A percentile compares a stretch with the other conserved stretches of the same genome.
phyloP scores from a whole-genome alignment of 2,888 invertebrate genomes.

The Pilophorus perplexus region DNA sequence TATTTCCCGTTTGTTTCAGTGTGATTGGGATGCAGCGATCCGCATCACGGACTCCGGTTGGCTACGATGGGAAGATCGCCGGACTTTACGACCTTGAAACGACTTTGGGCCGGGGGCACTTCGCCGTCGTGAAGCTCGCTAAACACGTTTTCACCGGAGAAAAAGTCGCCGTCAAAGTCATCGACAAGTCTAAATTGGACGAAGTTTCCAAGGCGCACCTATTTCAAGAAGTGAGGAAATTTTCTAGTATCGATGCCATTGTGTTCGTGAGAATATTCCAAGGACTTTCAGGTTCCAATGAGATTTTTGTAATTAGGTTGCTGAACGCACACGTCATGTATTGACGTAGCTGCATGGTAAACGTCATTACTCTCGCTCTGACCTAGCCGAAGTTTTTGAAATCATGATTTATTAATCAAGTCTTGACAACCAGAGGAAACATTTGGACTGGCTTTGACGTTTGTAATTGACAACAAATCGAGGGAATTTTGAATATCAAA shows the following conservation, averaged over 20 bases:
- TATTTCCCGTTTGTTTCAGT: slow-evolving; percentile 17
- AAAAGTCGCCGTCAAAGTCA: slow-evolving; percentile 96
- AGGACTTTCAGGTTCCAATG: too few species aligned
- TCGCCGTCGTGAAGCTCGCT: slow-evolving; percentile 96
- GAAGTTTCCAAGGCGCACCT: slow-evolving; percentile 93
- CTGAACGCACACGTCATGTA: too few species aligned
- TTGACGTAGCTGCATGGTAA: too few species aligned
- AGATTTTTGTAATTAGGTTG: too few species aligned
- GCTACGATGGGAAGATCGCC: slow-evolving; percentile 83
- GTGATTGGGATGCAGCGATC: slow-evolving; percentile 37
- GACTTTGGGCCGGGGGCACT: slow-evolving; percentile 96
- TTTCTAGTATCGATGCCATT: neutral
- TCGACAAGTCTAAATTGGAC: slow-evolving; percentile 97
- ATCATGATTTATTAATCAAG: too few species aligned
- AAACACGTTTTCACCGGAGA: slow-evolving; percentile 98
- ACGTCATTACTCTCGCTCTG: too few species aligned
- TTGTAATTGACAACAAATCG: too few species aligned
- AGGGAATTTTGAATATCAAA: too few species aligned
- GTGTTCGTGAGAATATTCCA: too few species aligned
- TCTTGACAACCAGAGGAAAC: too few species aligned
- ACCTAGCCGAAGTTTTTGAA: too few species aligned
- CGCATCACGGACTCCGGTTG: slow-evolving; percentile 37
- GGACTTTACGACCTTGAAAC: slow-evolving; percentile 97
- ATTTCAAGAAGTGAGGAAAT: slow-evolving; percentile 80
- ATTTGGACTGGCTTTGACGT: too few species aligned